These are phyloP conservation scores for Malurus leucopterus DNA, from an alignment of 2,797 vertebrate genomes.

Conservation along the genomic window DNA sequence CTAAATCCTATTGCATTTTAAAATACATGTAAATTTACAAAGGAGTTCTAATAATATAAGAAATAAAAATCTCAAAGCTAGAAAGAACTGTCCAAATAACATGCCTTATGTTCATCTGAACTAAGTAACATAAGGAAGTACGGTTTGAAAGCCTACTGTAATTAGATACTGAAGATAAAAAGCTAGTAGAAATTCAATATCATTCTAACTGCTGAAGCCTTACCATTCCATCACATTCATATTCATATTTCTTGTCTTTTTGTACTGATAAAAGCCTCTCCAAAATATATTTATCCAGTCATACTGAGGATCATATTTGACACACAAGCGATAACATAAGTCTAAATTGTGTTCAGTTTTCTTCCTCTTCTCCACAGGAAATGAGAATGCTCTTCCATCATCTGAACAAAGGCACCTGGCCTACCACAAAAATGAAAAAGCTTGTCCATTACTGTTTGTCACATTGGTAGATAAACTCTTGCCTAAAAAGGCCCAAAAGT, in stretches of 20 bases:
- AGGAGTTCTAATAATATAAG: not conserved
- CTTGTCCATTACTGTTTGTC: not conserved
- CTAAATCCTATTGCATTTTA: not conserved
- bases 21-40: not conserved
- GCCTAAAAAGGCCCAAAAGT: not conserved
- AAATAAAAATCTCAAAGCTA: not conserved
- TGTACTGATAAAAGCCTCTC: not conserved
- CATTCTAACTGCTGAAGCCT: not conserved
- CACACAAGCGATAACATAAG: not conserved
- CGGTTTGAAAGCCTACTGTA: not conserved
- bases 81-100: not conserved
- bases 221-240: not conserved
- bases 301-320: not conserved
- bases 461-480: not conserved
- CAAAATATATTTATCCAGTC: not conserved
- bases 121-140: not conserved
- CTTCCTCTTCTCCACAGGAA: not conserved
- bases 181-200: not conserved
- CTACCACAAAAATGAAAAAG: not conserved
- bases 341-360: not conserved
- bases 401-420: not conserved
- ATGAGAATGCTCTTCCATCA: not conserved
- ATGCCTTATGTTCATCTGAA: not conserved
- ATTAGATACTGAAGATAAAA: slow-evolving; percentile 1
- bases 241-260: not conserved